Evolutionary conservation across 2,888 invertebrate genomes (phyloP), one percentile per base, ranked within the genome.

Genomic region (Tupiocoris notatus): DNA sequence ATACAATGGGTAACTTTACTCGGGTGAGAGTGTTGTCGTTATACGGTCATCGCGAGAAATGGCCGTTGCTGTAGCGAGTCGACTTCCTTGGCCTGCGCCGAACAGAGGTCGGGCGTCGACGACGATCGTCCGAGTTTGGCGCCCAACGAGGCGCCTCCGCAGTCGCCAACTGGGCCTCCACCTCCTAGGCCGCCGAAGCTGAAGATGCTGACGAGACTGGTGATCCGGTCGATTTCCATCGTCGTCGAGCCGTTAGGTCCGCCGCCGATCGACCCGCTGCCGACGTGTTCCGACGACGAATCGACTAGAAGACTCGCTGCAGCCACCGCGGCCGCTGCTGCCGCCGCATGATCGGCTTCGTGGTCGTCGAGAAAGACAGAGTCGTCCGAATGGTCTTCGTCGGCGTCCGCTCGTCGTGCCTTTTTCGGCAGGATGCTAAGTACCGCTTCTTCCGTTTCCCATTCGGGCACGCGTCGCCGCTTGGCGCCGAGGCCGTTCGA

Each of bases 181-280:
- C 77, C 75, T 21, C 77, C 78, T 62, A 82, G 79, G 25, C 81
- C 85, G 71, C 86, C 86, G 81, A 88, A 88, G 81, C 87, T 87
- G 82, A 88, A 87, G 81, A 87, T 87, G 67, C 88, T 87, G 79
- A 88, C 88, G 79, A 88, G 82, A 77, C 87, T 87, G 58, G 88
- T 88, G 79, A 88, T 87, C 79, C 87, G 84, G 82, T 88, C 88
- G 80, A 88, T 87, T 82, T 87, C 87, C 87, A 87, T 87, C 12
- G 85, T 84, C 2, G 84, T 83, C 20, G 80, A 80, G 39, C 80
- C 80, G 85, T 81, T 80, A 39, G 39, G 39, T 3, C 39, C 39
- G 39, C 39, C 39, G 6, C 39, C 39, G 12, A 39, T 12, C 3
- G 39, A 39, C 12, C 6, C 12, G 3, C 3, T 12, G 3, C 39